These are phyloP conservation scores for Drosophila pullipes DNA, from an alignment of 2,888 invertebrate species.

Conservation along the genomic window DNA sequence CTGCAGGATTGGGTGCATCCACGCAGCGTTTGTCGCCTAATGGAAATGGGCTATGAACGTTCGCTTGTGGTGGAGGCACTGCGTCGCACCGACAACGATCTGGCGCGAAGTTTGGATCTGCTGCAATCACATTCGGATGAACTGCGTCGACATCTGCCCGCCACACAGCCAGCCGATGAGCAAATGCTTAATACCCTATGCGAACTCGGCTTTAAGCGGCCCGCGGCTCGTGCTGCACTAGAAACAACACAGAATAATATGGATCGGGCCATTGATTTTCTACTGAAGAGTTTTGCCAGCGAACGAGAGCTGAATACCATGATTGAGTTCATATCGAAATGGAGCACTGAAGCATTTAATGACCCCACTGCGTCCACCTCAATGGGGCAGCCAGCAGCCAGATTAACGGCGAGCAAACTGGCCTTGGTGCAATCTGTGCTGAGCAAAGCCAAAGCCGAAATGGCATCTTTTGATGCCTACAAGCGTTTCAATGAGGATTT, in stretches of 20 bases:
- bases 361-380: slow-evolving; percentile 47
- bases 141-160: slow-evolving; percentile 65
- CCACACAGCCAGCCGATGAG: slow-evolving; percentile 52
- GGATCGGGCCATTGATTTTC: slow-evolving; percentile 87
- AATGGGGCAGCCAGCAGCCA: not conserved
- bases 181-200: slow-evolving; percentile 60
- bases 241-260: slow-evolving; percentile 87
- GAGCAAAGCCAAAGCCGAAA: slow-evolving; percentile 67
- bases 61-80: slow-evolving; percentile 88
- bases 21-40: slow-evolving; percentile 85
- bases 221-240: slow-evolving; percentile 87
- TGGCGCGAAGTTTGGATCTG: slow-evolving; percentile 64
- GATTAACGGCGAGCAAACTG: slow-evolving; percentile 49
- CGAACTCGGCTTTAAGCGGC: slow-evolving; percentile 88
- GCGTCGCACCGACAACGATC: slow-evolving; percentile 47
- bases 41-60: slow-evolving; percentile 90
- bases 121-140: slow-evolving; percentile 77
- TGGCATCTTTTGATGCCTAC: slow-evolving; percentile 86
- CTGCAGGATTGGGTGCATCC: slow-evolving; percentile 83
- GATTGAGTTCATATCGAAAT: slow-evolving; percentile 79
- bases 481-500: slow-evolving; percentile 88
- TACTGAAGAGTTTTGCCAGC: slow-evolving; percentile 85
- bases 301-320: slow-evolving; percentile 70
- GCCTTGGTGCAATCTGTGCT: slow-evolving; percentile 58
- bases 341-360: slow-evolving; percentile 78